Evolutionary conservation across 2,888 invertebrate genomes (phyloP).

Genomic region (Bombyx huttoni): DNA sequence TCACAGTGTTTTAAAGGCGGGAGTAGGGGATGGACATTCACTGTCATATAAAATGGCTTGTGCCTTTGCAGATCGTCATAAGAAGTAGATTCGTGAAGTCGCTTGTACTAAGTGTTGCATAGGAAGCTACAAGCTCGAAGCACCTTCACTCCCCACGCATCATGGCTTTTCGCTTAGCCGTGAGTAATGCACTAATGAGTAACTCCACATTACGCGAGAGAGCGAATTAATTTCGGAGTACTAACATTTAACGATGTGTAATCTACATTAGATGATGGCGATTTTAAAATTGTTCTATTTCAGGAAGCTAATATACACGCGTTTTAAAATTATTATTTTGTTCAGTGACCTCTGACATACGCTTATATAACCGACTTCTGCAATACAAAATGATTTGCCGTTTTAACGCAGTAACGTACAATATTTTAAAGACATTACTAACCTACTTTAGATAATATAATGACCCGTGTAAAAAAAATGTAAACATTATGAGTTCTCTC

Average conservation of each 20-base stretch:
- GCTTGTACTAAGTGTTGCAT: slow-evolving; percentile 22
- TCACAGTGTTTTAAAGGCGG: slow-evolving; percentile 12
- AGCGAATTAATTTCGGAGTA: slow-evolving; percentile 11
- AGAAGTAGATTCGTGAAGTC: slow-evolving; percentile 31
- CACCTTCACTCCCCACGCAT: slow-evolving; percentile 29
- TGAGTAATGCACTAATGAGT: slow-evolving; percentile 31
- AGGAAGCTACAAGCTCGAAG: slow-evolving; percentile 21
- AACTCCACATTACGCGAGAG: slow-evolving; percentile 8
- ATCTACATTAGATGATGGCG: background rate
- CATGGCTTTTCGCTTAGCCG: slow-evolving; percentile 54
- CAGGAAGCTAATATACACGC: background rate
- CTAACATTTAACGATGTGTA: background rate
- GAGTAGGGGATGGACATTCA: slow-evolving; percentile 59
- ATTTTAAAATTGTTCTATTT: background rate
- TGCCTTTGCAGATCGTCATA: slow-evolving; percentile 25
- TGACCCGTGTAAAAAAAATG: no score
- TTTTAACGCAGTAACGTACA: background rate
- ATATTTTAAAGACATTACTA: no score
- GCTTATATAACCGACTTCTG: background rate
- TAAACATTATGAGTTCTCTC: no score
- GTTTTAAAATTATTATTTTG: background rate
- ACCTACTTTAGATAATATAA: no score
- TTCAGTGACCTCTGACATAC: background rate
- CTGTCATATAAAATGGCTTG: slow-evolving; percentile 54
- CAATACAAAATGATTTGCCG: background rate